These are phyloP conservation scores for Scomber scombrus DNA, from an alignment of 2,113 vertebrate genomes.

Conservation along the genomic window DNA sequence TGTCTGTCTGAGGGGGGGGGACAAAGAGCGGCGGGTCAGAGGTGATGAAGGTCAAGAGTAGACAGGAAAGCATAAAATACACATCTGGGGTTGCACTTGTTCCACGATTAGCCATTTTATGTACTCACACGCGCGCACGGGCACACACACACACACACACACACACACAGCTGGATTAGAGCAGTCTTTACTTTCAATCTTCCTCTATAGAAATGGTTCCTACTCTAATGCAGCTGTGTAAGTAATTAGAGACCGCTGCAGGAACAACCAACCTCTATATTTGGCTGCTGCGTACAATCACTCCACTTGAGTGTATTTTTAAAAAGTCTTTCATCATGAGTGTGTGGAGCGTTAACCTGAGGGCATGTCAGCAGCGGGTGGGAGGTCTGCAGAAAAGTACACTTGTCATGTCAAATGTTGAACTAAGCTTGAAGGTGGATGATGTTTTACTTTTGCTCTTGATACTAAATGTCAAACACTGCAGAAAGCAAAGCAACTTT, in stretches of 20 bases:
- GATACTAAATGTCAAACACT: too few species aligned
- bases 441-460: too few species aligned
- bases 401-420: too few species aligned
- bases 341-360: constrained; percentile 20
- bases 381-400: not conserved
- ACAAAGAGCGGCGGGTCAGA: constrained; percentile 56
- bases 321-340: constrained; percentile 23
- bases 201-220: not conserved
- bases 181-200: constrained; percentile 3
- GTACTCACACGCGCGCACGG: not conserved
- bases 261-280: constrained; percentile 36
- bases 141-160: not conserved
- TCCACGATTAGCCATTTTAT: constrained; percentile 22
- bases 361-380: not conserved
- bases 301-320: constrained; percentile 16
- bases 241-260: constrained; percentile 51
- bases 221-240: constrained; percentile 37
- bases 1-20: constrained; percentile 35
- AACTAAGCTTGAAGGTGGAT: too few species aligned
- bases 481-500: not conserved
- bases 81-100: constrained; percentile 68
- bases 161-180: constrained; percentile 35
- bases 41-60: constrained; percentile 51
- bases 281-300: constrained; percentile 2
- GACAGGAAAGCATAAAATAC: constrained; percentile 61